phyloP scores from a whole-genome alignment of 1,140 invertebrate species.

The Aporrectodea caliginosa region DNA sequence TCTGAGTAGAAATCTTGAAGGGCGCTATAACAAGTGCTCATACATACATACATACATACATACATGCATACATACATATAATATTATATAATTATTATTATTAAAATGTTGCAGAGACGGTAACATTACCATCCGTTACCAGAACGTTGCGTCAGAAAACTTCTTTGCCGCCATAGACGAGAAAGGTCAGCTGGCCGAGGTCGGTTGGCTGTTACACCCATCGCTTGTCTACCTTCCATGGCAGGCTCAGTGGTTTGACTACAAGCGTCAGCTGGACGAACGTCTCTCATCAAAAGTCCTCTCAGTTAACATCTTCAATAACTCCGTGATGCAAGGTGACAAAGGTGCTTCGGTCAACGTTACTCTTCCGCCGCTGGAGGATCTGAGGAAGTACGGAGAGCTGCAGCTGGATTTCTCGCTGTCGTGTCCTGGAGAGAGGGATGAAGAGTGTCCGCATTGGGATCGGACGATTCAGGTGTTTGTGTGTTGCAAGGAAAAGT shows the following conservation, averaged over 20 bases:
- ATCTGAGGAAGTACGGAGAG: conserved; percentile 29
- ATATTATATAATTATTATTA: too few species aligned
- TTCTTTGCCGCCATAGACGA: conserved; percentile 40
- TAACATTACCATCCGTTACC: conserved; percentile 32
- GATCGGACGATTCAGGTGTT: conserved; percentile 40
- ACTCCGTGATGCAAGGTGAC: conserved; percentile 37
- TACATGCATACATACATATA: too few species aligned
- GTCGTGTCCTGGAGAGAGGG: conserved; percentile 39
- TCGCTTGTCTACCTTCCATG: conserved; percentile 41
- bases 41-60: too few species aligned
- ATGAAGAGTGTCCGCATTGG: conserved; percentile 40
- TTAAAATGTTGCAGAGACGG: background rate
- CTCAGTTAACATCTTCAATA: conserved; percentile 35
- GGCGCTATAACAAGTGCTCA: too few species aligned
- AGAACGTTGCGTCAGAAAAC: conserved; percentile 39
- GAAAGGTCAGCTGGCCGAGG: conserved; percentile 36
- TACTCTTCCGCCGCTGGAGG: conserved; percentile 33
- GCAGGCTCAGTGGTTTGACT: conserved; percentile 42
- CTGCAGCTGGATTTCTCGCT: conserved; percentile 40
- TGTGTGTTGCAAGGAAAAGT: conserved; percentile 37
- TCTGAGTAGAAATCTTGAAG: too few species aligned
- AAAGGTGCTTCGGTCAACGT: conserved; percentile 38
- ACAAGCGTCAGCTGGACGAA: conserved; percentile 28
- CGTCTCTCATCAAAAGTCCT: conserved; percentile 19
- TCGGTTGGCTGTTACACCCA: conserved; percentile 42